Percentiles rank a stretch among this genome's conserved stretches.
phyloP scores from a whole-genome alignment of 1,140 invertebrate species.

The Eumeta japonica region DNA sequence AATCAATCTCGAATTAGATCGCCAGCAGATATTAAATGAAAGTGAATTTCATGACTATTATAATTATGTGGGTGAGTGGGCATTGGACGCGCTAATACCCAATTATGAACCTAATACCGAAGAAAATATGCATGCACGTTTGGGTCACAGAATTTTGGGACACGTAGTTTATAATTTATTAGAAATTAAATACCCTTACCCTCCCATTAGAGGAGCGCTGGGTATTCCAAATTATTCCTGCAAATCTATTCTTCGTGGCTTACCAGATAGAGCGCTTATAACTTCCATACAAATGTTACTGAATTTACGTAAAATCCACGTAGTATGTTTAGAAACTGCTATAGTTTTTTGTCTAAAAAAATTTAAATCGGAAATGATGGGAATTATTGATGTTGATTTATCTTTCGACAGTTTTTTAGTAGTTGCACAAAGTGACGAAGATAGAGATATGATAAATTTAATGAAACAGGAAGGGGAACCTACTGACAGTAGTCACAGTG shows the following conservation, averaged over 20 bases:
- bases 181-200: constrained; percentile 56
- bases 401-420: constrained; percentile 43
- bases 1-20: constrained; percentile 31
- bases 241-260: constrained; percentile 52
- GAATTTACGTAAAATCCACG: constrained; percentile 43
- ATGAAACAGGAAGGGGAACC: constrained; percentile 37
- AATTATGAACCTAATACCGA: constrained; percentile 42
- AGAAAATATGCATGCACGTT: constrained; percentile 41
- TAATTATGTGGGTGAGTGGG: constrained; percentile 42
- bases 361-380: constrained; percentile 56
- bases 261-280: constrained; percentile 44
- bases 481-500: constrained; percentile 4
- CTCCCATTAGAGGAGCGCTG: constrained; percentile 28
- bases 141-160: constrained; percentile 53
- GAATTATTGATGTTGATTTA: constrained; percentile 50
- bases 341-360: constrained; percentile 58
- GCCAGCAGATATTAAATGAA: constrained; percentile 41
- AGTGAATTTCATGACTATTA: constrained; percentile 47
- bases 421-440: constrained; percentile 28
- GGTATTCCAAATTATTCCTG: constrained; percentile 38
- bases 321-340: constrained; percentile 56
- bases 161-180: constrained; percentile 60
- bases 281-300: constrained; percentile 50
- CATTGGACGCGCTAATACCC: constrained; percentile 32
- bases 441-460: constrained; percentile 38